Evolutionary conservation across 2,888 invertebrate genomes (phyloP).

Genomic region (Pseudococcus longispinus): DNA sequence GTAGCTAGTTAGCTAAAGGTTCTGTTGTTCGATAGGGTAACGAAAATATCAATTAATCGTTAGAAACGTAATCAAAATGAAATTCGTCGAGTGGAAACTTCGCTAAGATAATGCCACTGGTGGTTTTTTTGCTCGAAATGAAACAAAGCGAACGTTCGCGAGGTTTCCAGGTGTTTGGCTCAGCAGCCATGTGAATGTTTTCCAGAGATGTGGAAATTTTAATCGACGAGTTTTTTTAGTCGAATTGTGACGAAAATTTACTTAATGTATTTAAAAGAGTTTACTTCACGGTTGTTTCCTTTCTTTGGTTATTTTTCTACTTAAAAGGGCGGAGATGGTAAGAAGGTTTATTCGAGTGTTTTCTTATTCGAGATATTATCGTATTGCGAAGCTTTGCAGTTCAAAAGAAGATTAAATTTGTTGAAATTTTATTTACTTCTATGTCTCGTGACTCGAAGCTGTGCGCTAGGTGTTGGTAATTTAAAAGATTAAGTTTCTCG

Average conservation of each 20-base stretch:
- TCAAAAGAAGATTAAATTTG: constrained; percentile 23
- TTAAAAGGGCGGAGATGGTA: background rate
- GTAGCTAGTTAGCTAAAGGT: background rate
- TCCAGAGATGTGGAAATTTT: background rate
- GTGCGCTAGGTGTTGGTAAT: background rate
- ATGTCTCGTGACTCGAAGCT: background rate
- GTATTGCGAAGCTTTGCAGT: constrained; percentile 12
- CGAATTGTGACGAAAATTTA: background rate
- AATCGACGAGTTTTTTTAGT: background rate
- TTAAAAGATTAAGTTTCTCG: constrained; percentile 1
- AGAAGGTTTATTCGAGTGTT: background rate
- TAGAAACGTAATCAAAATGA: background rate
- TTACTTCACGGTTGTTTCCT: background rate
- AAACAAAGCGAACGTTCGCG: background rate
- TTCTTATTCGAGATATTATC: background rate
- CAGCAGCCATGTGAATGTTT: background rate
- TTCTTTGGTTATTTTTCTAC: background rate
- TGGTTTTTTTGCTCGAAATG: background rate
- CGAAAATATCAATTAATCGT: background rate
- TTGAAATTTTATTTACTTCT: constrained; percentile 25
- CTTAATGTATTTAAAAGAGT: background rate
- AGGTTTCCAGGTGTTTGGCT: no score
- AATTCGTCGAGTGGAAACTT: background rate
- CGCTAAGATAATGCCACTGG: background rate
- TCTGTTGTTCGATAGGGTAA: background rate